phyloP scores from a whole-genome alignment of 2,113 vertebrate genomes.

The Circaetus gallicus region DNA sequence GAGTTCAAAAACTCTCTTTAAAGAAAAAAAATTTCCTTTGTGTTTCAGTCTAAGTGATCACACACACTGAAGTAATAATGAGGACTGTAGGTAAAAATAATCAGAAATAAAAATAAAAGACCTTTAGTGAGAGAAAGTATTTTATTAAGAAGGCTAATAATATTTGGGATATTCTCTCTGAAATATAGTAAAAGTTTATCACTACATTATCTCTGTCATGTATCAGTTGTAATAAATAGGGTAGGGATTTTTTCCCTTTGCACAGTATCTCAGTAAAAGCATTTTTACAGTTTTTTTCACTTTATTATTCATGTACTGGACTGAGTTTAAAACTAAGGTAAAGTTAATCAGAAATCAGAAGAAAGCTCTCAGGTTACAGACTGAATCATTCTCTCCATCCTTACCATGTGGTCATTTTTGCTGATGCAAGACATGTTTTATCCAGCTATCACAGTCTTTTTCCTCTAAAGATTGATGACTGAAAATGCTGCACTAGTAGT shows the following conservation, averaged over 20 bases:
- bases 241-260: rapidly evolving
- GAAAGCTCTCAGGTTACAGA: not conserved
- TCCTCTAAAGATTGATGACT: constrained; percentile 62
- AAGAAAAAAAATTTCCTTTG: not conserved
- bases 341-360: constrained; percentile 10
- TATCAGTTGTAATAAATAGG: not conserved
- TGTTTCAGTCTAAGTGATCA: not conserved
- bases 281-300: not conserved
- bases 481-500: not conserved
- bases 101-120: not conserved
- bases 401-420: constrained; percentile 44
- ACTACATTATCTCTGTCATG: not conserved
- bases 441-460: constrained; percentile 46
- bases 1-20: not conserved
- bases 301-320: not conserved
- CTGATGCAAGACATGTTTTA: constrained; percentile 58
- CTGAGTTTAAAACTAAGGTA: constrained; percentile 1
- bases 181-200: not conserved
- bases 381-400: not conserved
- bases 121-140: not conserved
- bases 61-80: not conserved
- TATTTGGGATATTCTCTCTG: not conserved
- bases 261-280: not conserved
- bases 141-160: not conserved
- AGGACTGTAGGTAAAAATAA: not conserved